Base-by-base conservation (phyloP, 2,113 vertebrate species). In the Uropsilus gracilis region DNA sequence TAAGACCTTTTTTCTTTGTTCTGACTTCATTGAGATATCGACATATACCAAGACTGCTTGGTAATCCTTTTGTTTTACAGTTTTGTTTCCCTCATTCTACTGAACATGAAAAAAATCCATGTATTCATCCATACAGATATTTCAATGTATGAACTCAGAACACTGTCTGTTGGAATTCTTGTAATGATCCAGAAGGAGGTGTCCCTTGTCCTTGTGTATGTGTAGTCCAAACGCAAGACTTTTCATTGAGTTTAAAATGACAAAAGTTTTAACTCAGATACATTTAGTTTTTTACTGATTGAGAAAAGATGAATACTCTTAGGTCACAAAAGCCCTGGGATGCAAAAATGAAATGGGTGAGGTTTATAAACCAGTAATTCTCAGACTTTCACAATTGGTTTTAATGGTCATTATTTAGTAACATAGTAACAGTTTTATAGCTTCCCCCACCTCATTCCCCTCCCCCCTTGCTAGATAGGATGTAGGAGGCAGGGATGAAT, bases 261-360 rank as follows among this genome's bases (percentile, higher is more conserved):
- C 34, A 84, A 61, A 88, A 44, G 24, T 82, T 87, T 86, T 50
- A 48, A 26, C 94, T 92, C 8, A 91, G 44, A 68, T 89, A 46
- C 72, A 71, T 28, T 48, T 77, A 6, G 20, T 44, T 93, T 94
- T 86, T 89, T 42, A 28, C 57, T 48, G 17, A 85, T 50, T 90
- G 37, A 44, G 68, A 69, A 88, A 94, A 84, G 22, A 32, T 66
- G 48, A 94, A 63, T 91, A 50, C 28, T 83, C 26, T 37, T 30
- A 5, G 89, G 30, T 81, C 61, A 48, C 1, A 39, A 72, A 87
- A 73, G 34, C 26, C 30, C 30, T 68, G 46, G 73, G n/a, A 69
- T 84, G 28, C 50, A 84, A 53, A 76, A 46, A 28, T 90, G 66
- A 94, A 59, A 55, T n/a, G 16, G 18, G 13, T 34, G 53, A 32